Percentiles rank a stretch among this genome's conserved stretches.
Evolutionary conservation across 2,797 vertebrate species (phyloP).

Genomic region (Leuciscus waleckii): DNA sequence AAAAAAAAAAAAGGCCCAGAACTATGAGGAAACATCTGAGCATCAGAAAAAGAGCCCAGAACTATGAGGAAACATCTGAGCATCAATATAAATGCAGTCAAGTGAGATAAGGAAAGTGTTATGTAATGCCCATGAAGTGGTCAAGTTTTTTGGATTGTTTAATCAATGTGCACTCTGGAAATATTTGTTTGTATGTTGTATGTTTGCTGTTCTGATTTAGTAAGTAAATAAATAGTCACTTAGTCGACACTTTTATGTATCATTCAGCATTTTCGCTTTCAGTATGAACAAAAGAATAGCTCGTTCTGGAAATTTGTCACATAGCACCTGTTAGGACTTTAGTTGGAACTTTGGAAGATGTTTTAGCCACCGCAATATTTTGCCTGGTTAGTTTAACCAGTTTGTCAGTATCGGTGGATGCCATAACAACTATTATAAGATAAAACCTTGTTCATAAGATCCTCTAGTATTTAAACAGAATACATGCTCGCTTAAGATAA

Average conservation of each 20-base stretch:
- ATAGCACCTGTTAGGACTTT: background rate
- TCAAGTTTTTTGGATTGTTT: background rate
- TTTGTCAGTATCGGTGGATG: background rate
- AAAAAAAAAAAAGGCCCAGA: background rate
- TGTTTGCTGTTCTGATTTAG: background rate
- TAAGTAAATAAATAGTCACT: constrained; percentile 7
- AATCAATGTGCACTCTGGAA: background rate
- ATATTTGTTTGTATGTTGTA: background rate
- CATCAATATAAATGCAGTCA: background rate
- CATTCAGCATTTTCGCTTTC: background rate
- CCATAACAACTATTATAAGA: background rate
- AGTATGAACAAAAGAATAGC: background rate
- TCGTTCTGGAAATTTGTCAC: background rate
- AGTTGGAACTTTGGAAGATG: background rate
- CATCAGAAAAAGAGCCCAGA: background rate
- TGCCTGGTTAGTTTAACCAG: background rate
- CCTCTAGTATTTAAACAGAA: background rate
- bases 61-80: background rate
- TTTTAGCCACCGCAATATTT: background rate
- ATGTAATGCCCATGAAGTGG: background rate
- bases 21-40: background rate
- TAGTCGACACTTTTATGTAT: background rate
- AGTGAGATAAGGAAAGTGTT: constrained; percentile 7
- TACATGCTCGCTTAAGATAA: background rate
- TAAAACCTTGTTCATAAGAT: background rate